Conservation (phyloP, 2,888 invertebrate genomes). For the Zootermopsis nevadensis region DNA sequence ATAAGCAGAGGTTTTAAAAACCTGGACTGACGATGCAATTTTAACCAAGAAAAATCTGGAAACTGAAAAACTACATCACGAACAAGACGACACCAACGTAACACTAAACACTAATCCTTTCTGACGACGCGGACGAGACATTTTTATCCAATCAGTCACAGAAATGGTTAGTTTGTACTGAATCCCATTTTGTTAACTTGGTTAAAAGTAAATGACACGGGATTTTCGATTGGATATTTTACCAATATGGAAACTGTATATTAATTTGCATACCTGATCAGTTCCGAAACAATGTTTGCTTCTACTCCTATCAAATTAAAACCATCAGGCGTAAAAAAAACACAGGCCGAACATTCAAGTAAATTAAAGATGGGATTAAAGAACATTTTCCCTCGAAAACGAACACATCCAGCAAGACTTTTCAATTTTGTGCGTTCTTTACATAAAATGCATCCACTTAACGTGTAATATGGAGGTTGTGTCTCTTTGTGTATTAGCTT, state of each 20-base stretch:
- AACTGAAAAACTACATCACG: no score
- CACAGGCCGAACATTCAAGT: background rate
- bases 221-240: background rate
- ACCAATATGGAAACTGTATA: slow-evolving; percentile 4
- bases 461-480: no score
- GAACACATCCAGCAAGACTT: no score
- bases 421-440: no score
- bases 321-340: background rate
- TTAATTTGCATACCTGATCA: slow-evolving; percentile 26
- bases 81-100: no score
- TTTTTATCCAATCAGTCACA: background rate
- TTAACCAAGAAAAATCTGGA: no score
- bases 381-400: no score
- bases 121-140: background rate
- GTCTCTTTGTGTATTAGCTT: no score
- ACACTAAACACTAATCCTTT: no score
- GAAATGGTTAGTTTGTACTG: background rate
- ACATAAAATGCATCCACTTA: no score
- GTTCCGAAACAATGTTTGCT: background rate
- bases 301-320: background rate
- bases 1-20: no score
- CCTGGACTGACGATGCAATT: no score
- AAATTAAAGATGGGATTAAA: background rate
- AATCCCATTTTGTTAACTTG: background rate
- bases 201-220: background rate